phyloP scores from a whole-genome alignment of 2,888 invertebrate species.

The Pseudolycoriella hygida region DNA sequence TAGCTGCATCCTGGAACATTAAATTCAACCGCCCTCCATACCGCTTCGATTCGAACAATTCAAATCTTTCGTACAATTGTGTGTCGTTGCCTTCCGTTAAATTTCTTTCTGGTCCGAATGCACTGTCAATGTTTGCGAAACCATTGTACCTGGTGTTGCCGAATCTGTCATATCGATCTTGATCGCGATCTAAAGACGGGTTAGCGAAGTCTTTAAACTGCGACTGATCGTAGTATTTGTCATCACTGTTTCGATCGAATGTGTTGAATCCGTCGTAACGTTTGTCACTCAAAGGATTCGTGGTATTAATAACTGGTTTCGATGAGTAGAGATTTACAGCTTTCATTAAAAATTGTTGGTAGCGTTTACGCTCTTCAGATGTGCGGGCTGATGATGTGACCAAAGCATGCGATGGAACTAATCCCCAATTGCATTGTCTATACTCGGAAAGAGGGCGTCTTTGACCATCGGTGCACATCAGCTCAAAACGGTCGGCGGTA shows the following conservation, averaged over 20 bases:
- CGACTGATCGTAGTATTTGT: constrained; percentile 4
- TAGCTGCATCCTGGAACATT: constrained; percentile 60
- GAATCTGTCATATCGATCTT: constrained; percentile 13
- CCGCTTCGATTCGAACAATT: constrained; percentile 53
- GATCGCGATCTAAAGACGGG: constrained; percentile 9
- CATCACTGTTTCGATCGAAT: constrained; percentile 3
- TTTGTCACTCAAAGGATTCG: constrained; percentile 1
- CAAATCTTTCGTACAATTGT: constrained; percentile 39
- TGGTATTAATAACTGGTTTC: constrained; percentile 2
- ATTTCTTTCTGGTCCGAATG: constrained; percentile 15
- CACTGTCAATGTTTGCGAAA: constrained; percentile 21
- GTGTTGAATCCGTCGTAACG: constrained; percentile 7
- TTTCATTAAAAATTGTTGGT: constrained; percentile 45
- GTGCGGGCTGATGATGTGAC: constrained; percentile 67
- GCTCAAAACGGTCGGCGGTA: constrained; percentile 51
- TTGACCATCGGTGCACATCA: constrained; percentile 65
- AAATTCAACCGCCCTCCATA: constrained; percentile 56
- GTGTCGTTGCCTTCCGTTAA: constrained; percentile 15
- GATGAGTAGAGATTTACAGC: constrained; percentile 38
- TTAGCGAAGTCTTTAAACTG: constrained; percentile 3
- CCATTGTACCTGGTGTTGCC: constrained; percentile 14
- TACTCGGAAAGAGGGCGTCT: constrained; percentile 50
- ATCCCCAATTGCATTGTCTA: constrained; percentile 68
- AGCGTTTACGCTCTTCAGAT: constrained; percentile 28
- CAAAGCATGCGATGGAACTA: constrained; percentile 64